Base-by-base conservation (phyloP, 2,113 vertebrate genomes). In the Crotalus horridus region DNA sequence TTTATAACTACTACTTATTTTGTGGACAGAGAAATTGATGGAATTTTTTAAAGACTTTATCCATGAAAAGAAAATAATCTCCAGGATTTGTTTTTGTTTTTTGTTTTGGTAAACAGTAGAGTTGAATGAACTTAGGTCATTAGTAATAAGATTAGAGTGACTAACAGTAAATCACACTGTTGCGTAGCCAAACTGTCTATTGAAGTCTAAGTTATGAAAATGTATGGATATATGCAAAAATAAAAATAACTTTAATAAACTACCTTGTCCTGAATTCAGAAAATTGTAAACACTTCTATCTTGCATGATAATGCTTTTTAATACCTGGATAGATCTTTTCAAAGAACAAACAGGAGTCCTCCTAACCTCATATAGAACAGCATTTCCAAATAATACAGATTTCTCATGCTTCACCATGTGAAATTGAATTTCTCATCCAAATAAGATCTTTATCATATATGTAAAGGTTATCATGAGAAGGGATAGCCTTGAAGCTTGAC, bases 391-490 rank as follows among this genome's bases (percentile, higher is more conserved):
- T 85, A 59, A 26, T 29, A 88, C 56, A 91, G 64, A 55, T 39
- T 89, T 89, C 46, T 95, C 48, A 13, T 93, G 59, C 51, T 95
- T 95, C 89, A 89, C 88, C 89, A 86, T 89, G 43, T 11, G 61
- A 54, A 29, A 92, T 96, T 91, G 0, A 13, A 3, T 96, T 96
- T 95, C 90, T 92, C 91, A 94, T 96, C 92, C 88, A 95, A 96
- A 94, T 89, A 87, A 90, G 54, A 91, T 94, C 93, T 87, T 23
- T 51, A 7, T 85, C 95, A 17, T 85, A 58, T 46, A 13, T 90
- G 93, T 93, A 94, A 96, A 96, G 96, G 96, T 97, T 97, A 97
- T 97, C 97, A 96, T 91, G 93, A 88, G 85, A 85, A 15, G 3
- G 48, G 95, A 96, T 96, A 95, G 88, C 94, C 96, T 96, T 97